Conservation (phyloP, 2,113 vertebrate genomes). For the Cyphomyrus plagiostoma region DNA sequence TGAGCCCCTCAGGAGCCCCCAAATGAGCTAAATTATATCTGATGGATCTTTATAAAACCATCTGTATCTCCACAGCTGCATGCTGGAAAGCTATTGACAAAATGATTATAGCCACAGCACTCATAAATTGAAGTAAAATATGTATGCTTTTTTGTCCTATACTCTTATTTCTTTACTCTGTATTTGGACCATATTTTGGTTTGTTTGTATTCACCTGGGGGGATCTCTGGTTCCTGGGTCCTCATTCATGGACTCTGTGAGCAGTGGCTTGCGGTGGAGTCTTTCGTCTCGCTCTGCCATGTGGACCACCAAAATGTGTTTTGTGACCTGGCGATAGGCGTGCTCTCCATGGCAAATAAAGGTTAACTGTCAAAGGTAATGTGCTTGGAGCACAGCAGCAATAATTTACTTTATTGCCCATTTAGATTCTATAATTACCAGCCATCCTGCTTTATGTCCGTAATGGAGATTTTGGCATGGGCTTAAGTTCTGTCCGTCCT, state of each 20-base stretch:
- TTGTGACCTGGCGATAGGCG: constrained; percentile 54
- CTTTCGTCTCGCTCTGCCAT: constrained; percentile 41
- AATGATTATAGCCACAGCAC: constrained; percentile 64
- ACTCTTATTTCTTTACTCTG: constrained; percentile 29
- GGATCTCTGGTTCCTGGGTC: constrained; percentile 20
- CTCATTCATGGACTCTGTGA: constrained; percentile 21
- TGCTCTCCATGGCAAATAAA: constrained; percentile 52
- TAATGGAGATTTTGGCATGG: constrained; percentile 34
- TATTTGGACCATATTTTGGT: constrained; percentile 31
- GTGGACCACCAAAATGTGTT: constrained; percentile 50
- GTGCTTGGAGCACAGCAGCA: constrained; percentile 44
- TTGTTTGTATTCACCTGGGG: neutral
- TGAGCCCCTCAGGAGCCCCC: constrained; percentile 60
- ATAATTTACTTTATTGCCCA: constrained; percentile 46
- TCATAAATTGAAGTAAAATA: constrained; percentile 64
- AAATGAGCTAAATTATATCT: constrained; percentile 69
- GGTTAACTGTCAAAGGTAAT: constrained; percentile 62
- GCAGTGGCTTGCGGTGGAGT: constrained; percentile 18
- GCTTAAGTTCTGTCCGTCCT: neutral
- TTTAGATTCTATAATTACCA: constrained; percentile 43
- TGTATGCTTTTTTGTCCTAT: constrained; percentile 61
- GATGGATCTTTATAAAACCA: constrained; percentile 73
- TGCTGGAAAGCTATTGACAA: constrained; percentile 66
- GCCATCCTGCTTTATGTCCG: constrained; percentile 39
- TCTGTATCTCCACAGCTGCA: constrained; percentile 67